Conservation (phyloP, 2,888 invertebrate species). For the Monopis laevigella region DNA sequence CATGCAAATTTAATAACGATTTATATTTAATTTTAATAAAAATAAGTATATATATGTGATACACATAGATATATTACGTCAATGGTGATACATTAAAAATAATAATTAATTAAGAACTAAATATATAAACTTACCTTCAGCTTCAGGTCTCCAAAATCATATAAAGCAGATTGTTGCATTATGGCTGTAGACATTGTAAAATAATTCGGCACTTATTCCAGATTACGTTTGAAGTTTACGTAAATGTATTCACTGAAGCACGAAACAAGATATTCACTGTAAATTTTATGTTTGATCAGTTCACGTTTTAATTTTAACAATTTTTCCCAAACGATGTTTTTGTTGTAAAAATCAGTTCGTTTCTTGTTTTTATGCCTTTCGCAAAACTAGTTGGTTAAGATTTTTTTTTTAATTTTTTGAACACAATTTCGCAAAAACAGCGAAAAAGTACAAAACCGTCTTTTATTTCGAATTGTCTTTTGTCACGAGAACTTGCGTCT, state of each 20-base stretch:
- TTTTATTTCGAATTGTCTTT: conserved; percentile 61
- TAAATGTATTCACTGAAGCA: conserved; percentile 57
- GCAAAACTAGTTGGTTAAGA: conserved; percentile 56
- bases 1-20: too few relatives aligned
- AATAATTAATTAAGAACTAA: neutral
- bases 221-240: conserved; percentile 37
- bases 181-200: conserved; percentile 81
- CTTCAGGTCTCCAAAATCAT: conserved; percentile 78
- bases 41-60: too few relatives aligned
- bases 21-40: too few relatives aligned
- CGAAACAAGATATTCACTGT: conserved; percentile 52
- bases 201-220: conserved; percentile 57
- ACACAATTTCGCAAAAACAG: conserved; percentile 63
- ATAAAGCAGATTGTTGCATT: conserved; percentile 79
- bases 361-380: conserved; percentile 53
- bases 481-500: conserved; percentile 49
- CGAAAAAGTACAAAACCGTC: conserved; percentile 68
- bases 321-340: conserved; percentile 37
- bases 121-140: conserved; percentile 71
- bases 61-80: too few relatives aligned
- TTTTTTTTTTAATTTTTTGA: conserved; percentile 38
- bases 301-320: conserved; percentile 41
- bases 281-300: conserved; percentile 41
- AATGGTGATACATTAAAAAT: neutral
- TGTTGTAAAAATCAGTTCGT: conserved; percentile 27